Evolutionary conservation across 1,140 invertebrate species (phyloP), one percentile per base, ranked within the genome.

Genomic region (Doryteuthis pealeii): DNA sequence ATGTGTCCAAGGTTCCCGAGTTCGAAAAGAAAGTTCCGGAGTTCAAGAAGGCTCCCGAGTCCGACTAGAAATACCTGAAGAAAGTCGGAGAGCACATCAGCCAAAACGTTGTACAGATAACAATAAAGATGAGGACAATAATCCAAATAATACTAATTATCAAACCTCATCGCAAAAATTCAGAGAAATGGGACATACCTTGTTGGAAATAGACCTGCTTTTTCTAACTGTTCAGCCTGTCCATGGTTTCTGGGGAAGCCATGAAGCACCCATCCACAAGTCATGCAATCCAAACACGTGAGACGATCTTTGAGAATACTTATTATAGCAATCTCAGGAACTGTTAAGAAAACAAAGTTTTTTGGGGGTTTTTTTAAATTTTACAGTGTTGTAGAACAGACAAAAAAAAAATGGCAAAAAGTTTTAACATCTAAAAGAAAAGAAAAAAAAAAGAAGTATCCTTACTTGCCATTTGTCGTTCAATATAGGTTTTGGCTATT

Each of bases 231-330:
- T 72, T 88, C 86, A 1, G 85, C 88, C 72, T 89, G 88, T 66
- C 87, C 85, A n/a, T 82, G 54, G 6, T 81, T 85, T 5, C 77
- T 66, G 8, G 88, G 88, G 71, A 83, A 89, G 0, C 87, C 88
- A 79, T 86, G 82, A 40, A 89, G 73, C 10, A 89, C 86, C 88
- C 88, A 89, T 2, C 88, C 88, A 68, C 85, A 74, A 26, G 82
- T 87, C 26, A 85, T 81, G 83, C 87, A 88, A 75, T 88, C 87
- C 72, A 88, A 69, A 76, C 87, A 83, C 33, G 80, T 80, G 62
- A 89, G 78, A 18, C 87, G 75, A 1, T 86, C 83, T 54, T 82
- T 79, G 31, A 89, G 68, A 15, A 89, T 80, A 69, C 79, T 81
- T 79, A 88, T 73, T n/a, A 89, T 80, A 62, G 86, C 81, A 40